A percentile compares a stretch with the other conserved stretches of the same genome.
These are phyloP conservation scores for Cryptosula pallasiana DNA, from an alignment of 2,888 invertebrate species.

Conservation along the genomic window DNA sequence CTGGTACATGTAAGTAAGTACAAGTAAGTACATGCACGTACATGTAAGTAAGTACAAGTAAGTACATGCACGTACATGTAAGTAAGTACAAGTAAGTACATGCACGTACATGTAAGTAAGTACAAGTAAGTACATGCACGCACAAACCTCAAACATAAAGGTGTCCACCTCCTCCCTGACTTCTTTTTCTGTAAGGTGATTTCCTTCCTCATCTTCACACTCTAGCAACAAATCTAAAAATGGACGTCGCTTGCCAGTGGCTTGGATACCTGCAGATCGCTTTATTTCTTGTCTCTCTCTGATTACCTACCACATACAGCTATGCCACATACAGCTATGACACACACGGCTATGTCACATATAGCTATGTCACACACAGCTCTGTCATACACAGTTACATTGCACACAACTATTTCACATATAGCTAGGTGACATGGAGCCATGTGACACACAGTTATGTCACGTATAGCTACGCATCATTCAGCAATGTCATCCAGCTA, in stretches of 20 bases:
- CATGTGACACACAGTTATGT: too few relatives aligned
- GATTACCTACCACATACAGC: not conserved
- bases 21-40: too few relatives aligned
- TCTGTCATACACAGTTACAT: too few relatives aligned
- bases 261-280: not conserved
- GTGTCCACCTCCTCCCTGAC: slow-evolving; percentile 58
- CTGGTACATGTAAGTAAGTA: not conserved
- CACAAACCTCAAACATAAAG: slow-evolving; percentile 58
- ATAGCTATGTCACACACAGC: not conserved
- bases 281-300: not conserved
- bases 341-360: too few relatives aligned
- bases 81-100: not conserved
- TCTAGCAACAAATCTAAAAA: slow-evolving; percentile 15
- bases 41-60: not conserved
- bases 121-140: not conserved
- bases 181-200: slow-evolving; percentile 47
- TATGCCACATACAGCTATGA: too few relatives aligned
- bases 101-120: not conserved
- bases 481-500: too few relatives aligned
- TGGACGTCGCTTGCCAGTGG: not conserved
- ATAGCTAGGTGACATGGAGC: too few relatives aligned
- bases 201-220: slow-evolving; percentile 57
- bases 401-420: too few relatives aligned
- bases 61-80: not conserved
- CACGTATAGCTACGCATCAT: too few relatives aligned